Evolutionary conservation across 2,113 vertebrate species (phyloP).

Genomic region (Microcebus lehilahytsara): DNA sequence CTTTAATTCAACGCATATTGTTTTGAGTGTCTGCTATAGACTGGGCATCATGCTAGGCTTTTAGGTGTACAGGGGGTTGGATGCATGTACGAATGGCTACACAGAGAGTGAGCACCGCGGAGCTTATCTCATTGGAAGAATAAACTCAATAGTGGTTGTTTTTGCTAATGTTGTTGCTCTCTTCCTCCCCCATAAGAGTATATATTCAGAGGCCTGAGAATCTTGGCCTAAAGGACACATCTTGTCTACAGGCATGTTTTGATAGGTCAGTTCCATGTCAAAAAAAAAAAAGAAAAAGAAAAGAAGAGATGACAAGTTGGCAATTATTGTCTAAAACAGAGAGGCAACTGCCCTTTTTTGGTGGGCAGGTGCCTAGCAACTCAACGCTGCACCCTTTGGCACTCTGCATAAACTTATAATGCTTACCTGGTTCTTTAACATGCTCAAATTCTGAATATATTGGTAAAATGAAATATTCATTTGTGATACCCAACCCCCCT

Average conservation of each 20-base stretch:
- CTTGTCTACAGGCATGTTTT: background rate
- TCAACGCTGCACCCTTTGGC: background rate
- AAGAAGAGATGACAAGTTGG: background rate
- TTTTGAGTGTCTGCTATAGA: background rate
- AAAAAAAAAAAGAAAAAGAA: background rate
- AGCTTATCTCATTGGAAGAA: background rate
- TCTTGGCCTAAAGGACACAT: background rate
- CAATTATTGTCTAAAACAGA: no score
- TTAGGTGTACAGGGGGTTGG: background rate
- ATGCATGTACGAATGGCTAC: fast-evolving
- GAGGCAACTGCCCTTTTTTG: background rate
- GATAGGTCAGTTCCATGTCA: background rate
- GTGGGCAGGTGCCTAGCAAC: background rate
- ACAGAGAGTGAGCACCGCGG: background rate
- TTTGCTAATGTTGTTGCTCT: background rate
- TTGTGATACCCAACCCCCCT: background rate
- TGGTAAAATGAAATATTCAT: background rate
- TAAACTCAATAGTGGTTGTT: background rate
- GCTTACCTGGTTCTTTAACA: background rate
- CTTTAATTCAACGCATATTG: conserved; percentile 14
- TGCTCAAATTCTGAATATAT: background rate
- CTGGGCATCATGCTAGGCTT: background rate
- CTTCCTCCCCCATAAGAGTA: background rate
- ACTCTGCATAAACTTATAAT: background rate
- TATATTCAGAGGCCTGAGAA: fast-evolving